Base-by-base conservation (phyloP, 2,797 vertebrate genomes). In the Peromyscus eremicus region DNA sequence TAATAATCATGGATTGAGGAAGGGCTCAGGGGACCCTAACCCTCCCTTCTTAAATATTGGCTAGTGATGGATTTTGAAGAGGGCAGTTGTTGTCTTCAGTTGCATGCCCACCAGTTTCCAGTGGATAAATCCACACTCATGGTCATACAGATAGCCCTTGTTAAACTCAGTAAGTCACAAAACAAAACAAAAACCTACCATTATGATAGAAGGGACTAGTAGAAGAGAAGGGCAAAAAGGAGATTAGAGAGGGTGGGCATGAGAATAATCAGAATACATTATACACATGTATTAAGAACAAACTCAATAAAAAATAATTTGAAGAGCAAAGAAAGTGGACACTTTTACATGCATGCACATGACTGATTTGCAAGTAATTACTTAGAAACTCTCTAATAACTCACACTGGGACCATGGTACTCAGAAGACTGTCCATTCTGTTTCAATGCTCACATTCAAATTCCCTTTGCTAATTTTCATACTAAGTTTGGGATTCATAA, bases 371-470 rank as follows among this genome's bases (percentile, higher is more conserved):
- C 5, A 19, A 52, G 5, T 87, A 66, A 73, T 73, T 55, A 84
- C 34, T 77, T 76, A n/a, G 68, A 55, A 92, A 80, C 40, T 49
- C 5, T 57, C 71, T 86, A 95, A 90, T 84, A 70, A 89, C 9
- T 89, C 92, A 90, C 95, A 23, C 49, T 76, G 96, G 76, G 93
- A 76, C 43, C n/a, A 23, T 66, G 76, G 40, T 27, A 70, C 13
- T 60, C 62, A 60, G 66, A 77, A 82, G 3, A 88, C 55, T 43
- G 29, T 43, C 75, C 87, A 6, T 76, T 34, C 57, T 86, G 4
- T 80, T 91, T 94, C 62, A 52, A 60, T n/a, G 32, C 6, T 71
- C 55, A 75, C 21, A 52, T 8, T 5, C 37, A 80, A 96, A 97
- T 52, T 80, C 80, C 75, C 90, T 93, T 80, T 84, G 76, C 77